Base-by-base conservation (phyloP, 2,888 invertebrate species). In the Nesidiocoris tenuis region DNA sequence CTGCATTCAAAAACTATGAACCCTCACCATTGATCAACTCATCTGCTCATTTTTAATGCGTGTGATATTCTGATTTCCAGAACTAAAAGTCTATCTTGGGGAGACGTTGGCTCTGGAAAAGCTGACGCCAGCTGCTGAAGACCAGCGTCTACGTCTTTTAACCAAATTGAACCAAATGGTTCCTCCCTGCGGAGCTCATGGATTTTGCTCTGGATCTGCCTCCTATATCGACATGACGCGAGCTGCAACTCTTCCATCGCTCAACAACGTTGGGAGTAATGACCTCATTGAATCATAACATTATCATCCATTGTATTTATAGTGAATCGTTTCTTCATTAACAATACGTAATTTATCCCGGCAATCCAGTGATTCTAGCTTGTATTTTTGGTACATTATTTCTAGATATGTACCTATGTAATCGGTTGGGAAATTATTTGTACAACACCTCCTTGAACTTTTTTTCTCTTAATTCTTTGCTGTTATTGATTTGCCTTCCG, bases 191-290 rank as follows among this genome's bases (percentile, higher is more conserved):
- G 12, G 39, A 54, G 17, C 66, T 23, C 25, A 39, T 18, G 21
- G 9, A 22, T 12, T 25, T 24, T 7, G 5, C 12, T 39, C 12
- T 17, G 24, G 57, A 54, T 75, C 80, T 0, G 71, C 77, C 0
- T 76, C 75, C 1, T 81, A 81, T 75, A 74, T 81, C 55, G 80
- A 81, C 65, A 81, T 81, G 81, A 80, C 75, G 18, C 59, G 77
- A 65, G 75, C 78, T 12, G 71, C 78, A 18, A 78, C 78, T 1
- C 75, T 78, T 23, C 78, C 78, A 9, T 63, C 76, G 0, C 64
- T 74, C 56, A 57, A 18, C 23, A 74, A 74, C 24, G 22, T 77
- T n/a, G 67, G 61, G 21, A 77, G 77, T 77, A 59, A 76, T n/a
- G n/a, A n/a, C n/a, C n/a, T n/a, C n/a, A n/a, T n/a, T n/a, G n/a